These are phyloP conservation scores for Sphaerophoria rueppellii DNA, from an alignment of 2,888 invertebrate genomes.

Conservation along the genomic window DNA sequence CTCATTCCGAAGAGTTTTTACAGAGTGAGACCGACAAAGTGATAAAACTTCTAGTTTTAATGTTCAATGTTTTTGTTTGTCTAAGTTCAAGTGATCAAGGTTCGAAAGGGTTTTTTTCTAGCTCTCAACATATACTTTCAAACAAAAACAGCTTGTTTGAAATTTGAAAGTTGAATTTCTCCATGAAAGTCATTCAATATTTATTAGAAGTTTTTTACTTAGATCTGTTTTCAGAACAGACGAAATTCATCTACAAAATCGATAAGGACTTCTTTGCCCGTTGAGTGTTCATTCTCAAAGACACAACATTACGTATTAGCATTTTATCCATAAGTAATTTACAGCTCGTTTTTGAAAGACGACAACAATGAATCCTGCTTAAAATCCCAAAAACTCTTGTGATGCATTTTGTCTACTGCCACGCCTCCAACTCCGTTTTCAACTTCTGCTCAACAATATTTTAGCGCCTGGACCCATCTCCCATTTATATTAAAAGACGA, in stretches of 20 bases:
- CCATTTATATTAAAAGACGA: not conserved
- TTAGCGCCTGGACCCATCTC: not conserved
- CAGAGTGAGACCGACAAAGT: not conserved
- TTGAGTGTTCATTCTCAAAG: constrained; percentile 27
- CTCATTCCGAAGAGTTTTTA: too few species aligned
- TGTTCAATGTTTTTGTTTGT: constrained; percentile 66
- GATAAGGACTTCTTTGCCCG: constrained; percentile 33
- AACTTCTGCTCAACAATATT: constrained; percentile 49
- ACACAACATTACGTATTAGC: constrained; percentile 55
- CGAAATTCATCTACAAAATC: constrained; percentile 21
- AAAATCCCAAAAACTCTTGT: constrained; percentile 66
- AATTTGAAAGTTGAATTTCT: not conserved
- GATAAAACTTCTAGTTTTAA: constrained; percentile 64
- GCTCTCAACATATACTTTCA: constrained; percentile 41
- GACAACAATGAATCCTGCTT: constrained; percentile 68
- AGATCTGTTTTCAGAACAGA: too few species aligned
- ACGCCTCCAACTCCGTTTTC: constrained; percentile 34
- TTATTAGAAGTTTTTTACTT: too few species aligned
- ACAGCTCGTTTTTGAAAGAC: constrained; percentile 60
- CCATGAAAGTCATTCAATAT: not conserved
- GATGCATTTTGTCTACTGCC: constrained; percentile 60
- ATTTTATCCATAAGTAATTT: constrained; percentile 66
- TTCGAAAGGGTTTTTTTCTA: constrained; percentile 3
- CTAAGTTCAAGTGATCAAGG: constrained; percentile 46
- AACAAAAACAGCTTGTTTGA: constrained; percentile 43